Base-by-base conservation (phyloP, 2,888 invertebrate species). In the Morpho helenor region DNA sequence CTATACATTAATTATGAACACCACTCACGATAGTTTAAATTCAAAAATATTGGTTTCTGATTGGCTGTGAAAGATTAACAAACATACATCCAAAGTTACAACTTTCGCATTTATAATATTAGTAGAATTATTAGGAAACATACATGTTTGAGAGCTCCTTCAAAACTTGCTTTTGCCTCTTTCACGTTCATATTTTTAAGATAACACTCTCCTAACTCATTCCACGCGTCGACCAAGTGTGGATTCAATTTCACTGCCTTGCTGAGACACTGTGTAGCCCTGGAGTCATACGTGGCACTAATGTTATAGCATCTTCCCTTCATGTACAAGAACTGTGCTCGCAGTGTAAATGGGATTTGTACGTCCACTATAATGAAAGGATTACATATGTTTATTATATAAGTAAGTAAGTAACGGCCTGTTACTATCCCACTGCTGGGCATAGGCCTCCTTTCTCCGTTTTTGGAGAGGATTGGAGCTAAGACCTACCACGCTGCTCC, bases 231-330 rank as follows among this genome's bases (percentile, higher is more conserved):
- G 0, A 95, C 93, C 56, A 95, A 82, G 68, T 94, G 94, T 1
- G 96, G 96, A 74, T 96, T 95, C 46, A 97, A 84, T 79, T 97
- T 97, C 0, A 97, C 95, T 4, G 97, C 94, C 79, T 95, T 96
- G 52, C 96, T 95, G 49, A 97, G 87, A 52, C 93, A 91, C 70
- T 95, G 95, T 62, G 95, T 94, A 0, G 96, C 95, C 69, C 94
- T 92, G 10, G 92, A 91, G 70, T 93, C 93, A 73, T 94, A 95
- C 42, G 92, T 91, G 1, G 94, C 91, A 39, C 92, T 85, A 1
- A 96, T 93, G 79, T 97, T 97, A 66, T 95, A 92, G 23, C 95
- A 92, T 68, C 93, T 91, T 0, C 97, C 97, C 73, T 94, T 94
- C 66, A 96, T 82, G 76, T 94, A 95, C 50, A 94, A 92, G 79